Conservation (phyloP, 2,113 vertebrate species). For the Rhinolophus ferrumequinum region DNA sequence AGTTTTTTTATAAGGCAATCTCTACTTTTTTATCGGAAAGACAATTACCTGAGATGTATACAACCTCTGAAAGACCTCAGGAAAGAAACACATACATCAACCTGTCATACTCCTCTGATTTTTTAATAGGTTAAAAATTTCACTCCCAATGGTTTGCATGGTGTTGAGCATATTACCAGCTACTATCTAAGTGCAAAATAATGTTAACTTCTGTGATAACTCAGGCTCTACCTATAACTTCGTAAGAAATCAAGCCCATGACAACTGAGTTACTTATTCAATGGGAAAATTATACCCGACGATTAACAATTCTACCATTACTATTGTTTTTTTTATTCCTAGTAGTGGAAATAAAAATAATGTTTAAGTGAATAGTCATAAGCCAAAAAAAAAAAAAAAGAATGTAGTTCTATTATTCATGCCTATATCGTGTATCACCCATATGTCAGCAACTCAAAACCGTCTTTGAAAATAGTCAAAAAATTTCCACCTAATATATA, state of each 20-base stretch:
- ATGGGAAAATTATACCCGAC: slow-evolving; percentile 8
- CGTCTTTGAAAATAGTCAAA: neutral
- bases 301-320: neutral
- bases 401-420: neutral
- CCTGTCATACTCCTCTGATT: slow-evolving; percentile 46
- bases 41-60: slow-evolving; percentile 37
- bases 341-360: neutral
- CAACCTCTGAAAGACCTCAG: slow-evolving; percentile 34
- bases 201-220: slow-evolving; percentile 45
- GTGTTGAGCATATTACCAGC: neutral
- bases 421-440: neutral
- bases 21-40: slow-evolving; percentile 38
- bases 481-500: neutral
- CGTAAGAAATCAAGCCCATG: neutral
- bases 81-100: neutral
- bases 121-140: slow-evolving; percentile 10
- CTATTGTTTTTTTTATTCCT: neutral
- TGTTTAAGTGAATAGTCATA: neutral
- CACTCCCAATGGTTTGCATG: neutral
- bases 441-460: neutral
- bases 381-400: neutral
- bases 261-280: neutral
- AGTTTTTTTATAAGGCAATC: neutral
- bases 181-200: slow-evolving; percentile 53
- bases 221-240: neutral